These are phyloP conservation scores for Alfaro cultratus DNA, from an alignment of 2,797 vertebrate genomes.

Conservation along the genomic window DNA sequence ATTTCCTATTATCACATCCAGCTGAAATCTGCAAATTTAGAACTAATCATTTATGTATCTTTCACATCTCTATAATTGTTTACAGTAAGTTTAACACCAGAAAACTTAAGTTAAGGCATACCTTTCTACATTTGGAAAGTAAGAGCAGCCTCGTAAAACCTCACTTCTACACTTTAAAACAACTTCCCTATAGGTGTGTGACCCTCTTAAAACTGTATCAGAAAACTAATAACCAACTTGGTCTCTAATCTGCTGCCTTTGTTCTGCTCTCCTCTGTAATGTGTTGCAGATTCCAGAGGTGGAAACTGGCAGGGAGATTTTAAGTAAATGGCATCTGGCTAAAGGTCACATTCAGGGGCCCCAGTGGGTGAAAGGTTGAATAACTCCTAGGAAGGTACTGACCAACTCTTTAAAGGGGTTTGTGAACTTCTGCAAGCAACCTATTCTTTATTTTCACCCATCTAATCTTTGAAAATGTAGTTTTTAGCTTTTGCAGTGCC, in stretches of 20 bases:
- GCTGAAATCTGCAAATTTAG: constrained; percentile 8
- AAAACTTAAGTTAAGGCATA: not conserved
- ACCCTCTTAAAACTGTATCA: constrained; percentile 80
- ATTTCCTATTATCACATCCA: constrained; percentile 9
- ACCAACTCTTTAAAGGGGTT: constrained; percentile 79
- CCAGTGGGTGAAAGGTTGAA: constrained; percentile 88
- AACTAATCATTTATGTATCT: not conserved
- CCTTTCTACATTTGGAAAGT: not conserved
- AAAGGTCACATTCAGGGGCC: constrained; percentile 83
- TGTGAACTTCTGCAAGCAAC: constrained; percentile 58
- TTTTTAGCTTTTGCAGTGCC: not conserved
- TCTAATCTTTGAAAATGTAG: constrained; percentile 12
- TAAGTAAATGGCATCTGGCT: constrained; percentile 86
- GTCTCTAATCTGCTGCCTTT: constrained; percentile 77
- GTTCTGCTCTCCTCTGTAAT: constrained; percentile 74
- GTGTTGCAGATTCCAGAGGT: constrained; percentile 86
- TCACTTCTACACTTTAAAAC: constrained; percentile 31
- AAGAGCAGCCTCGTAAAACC: constrained; percentile 2
- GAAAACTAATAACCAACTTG: constrained; percentile 76
- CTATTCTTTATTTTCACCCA: constrained; percentile 25
- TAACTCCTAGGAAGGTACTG: constrained; percentile 86
- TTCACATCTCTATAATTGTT: constrained; percentile 1
- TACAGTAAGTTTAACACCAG: not conserved
- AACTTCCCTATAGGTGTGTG: constrained; percentile 67
- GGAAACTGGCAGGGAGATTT: constrained; percentile 80